A percentile compares a stretch with the other conserved stretches of the same genome.
phyloP scores from a whole-genome alignment of 35 echinoderm and acorn worm genomes.

The Ptychodera flava region DNA sequence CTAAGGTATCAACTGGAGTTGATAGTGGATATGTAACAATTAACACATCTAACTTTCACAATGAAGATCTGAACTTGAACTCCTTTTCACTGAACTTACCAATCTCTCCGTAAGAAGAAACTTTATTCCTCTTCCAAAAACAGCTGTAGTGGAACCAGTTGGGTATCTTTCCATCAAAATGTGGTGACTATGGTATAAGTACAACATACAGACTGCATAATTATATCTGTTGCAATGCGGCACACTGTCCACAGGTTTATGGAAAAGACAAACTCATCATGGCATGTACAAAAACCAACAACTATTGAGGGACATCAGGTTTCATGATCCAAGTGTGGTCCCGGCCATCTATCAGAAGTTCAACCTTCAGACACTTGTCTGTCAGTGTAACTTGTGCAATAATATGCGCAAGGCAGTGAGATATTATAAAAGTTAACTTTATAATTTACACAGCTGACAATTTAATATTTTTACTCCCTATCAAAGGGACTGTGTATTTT shows the following conservation, averaged over 20 bases:
- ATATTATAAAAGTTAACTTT: too few relatives aligned
- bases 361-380: not conserved
- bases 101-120: conserved; percentile 52
- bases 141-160: conserved; percentile 85
- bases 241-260: not conserved
- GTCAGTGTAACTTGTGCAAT: not conserved
- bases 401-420: too few relatives aligned
- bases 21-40: too few relatives aligned
- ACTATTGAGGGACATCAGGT: not conserved
- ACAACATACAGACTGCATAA: too few relatives aligned
- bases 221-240: not conserved
- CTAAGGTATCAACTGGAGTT: too few relatives aligned
- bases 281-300: not conserved
- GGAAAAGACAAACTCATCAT: not conserved
- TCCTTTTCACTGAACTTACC: too few relatives aligned
- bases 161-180: conserved; percentile 94
- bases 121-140: conserved; percentile 58
- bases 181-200: conserved; percentile 53
- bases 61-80: too few relatives aligned
- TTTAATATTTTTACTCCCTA: too few relatives aligned
- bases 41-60: too few relatives aligned
- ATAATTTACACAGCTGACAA: too few relatives aligned
- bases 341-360: not conserved
- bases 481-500: too few relatives aligned
- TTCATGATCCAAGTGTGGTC: not conserved